These are phyloP conservation scores for Heliconius nattereri DNA, from an alignment of 1,140 invertebrate genomes.

Conservation along the genomic window DNA sequence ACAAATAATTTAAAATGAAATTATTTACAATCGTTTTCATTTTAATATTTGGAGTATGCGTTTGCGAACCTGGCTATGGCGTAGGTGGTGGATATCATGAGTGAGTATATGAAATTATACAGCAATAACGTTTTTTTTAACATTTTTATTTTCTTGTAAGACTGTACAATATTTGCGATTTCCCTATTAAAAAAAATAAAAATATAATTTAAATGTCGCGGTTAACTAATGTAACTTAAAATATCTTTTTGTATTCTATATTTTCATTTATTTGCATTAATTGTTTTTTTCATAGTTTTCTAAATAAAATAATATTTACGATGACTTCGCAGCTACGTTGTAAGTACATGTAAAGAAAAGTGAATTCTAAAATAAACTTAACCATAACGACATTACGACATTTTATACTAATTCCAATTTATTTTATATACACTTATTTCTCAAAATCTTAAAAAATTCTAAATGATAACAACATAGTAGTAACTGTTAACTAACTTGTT, in stretches of 20 bases:
- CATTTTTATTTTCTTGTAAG: neutral
- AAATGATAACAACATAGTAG: no score
- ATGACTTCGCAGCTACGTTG: no score
- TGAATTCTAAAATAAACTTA: no score
- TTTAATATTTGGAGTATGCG: constrained; percentile 51
- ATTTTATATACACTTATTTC: neutral
- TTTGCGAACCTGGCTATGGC: constrained; percentile 57
- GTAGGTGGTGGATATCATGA: constrained; percentile 37
- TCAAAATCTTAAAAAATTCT: neutral
- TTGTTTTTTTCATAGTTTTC: no score
- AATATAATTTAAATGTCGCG: neutral
- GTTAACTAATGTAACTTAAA: neutral
- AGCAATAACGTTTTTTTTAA: neutral
- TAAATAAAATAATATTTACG: no score
- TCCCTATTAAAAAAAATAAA: neutral
- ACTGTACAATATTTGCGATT: neutral
- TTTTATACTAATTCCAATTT: no score
- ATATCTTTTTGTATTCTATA: neutral
- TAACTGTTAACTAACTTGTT: no score
- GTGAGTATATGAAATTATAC: constrained; percentile 48
- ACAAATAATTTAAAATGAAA: constrained; percentile 53
- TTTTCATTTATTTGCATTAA: neutral
- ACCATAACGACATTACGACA: no score
- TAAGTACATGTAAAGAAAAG: no score
- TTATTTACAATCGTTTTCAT: constrained; percentile 53